These are phyloP conservation scores for Myripristis murdjan DNA, from an alignment of 2,797 vertebrate species.

Conservation along the genomic window DNA sequence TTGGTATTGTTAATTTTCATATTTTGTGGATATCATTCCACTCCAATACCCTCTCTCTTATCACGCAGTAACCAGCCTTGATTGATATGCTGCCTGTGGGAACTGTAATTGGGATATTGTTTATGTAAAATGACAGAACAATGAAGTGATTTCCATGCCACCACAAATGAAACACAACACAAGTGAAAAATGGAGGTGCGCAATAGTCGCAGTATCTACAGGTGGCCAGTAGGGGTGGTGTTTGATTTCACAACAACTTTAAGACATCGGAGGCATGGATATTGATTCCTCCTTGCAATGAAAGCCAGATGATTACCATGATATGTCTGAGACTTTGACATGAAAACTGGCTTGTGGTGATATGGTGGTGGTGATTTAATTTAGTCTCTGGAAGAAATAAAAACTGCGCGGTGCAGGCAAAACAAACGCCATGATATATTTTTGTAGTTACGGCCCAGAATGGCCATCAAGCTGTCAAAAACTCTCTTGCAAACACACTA, in stretches of 20 bases:
- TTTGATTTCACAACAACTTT: slow-evolving; percentile 61
- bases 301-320: slow-evolving; percentile 26
- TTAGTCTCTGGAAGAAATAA: neutral
- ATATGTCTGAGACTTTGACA: neutral
- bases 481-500: neutral
- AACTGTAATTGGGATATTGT: slow-evolving; percentile 35
- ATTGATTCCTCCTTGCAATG: slow-evolving; percentile 31
- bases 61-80: neutral
- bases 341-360: neutral
- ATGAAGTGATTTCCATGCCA: neutral
- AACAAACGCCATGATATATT: neutral
- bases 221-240: slow-evolving; percentile 67
- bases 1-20: slow-evolving; percentile 38
- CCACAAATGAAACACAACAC: neutral
- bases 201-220: slow-evolving; percentile 27
- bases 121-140: slow-evolving; percentile 16
- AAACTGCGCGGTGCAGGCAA: neutral
- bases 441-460: no score
- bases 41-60: slow-evolving; percentile 40
- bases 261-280: slow-evolving; percentile 18
- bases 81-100: slow-evolving; percentile 19
- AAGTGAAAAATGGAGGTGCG: slow-evolving; percentile 5
- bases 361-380: neutral
- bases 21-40: slow-evolving; percentile 23
- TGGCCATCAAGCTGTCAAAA: neutral